These are phyloP conservation scores for Percopsis omiscomaycus DNA, from an alignment of 2,797 vertebrate genomes.

Conservation along the genomic window DNA sequence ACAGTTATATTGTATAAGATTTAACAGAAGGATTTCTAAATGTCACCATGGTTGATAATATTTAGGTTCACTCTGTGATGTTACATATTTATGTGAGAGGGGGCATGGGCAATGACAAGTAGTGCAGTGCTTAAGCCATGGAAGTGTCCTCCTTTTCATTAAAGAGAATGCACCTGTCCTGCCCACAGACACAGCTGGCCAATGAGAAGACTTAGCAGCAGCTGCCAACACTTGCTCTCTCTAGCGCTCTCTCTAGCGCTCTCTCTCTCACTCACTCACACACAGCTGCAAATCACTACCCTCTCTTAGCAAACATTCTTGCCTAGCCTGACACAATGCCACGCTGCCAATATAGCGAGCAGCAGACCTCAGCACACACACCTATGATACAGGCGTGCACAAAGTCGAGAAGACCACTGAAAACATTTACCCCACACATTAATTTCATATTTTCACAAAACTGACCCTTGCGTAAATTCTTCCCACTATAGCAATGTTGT, in stretches of 20 bases:
- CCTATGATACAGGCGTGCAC: background rate
- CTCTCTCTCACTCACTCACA: background rate
- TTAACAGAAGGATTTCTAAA: too few species aligned
- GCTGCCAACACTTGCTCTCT: slow-evolving; percentile 24
- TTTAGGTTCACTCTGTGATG: too few species aligned
- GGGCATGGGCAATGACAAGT: slow-evolving; percentile 3
- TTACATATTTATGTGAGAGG: too few species aligned
- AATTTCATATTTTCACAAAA: slow-evolving; percentile 35
- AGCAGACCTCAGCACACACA: slow-evolving; percentile 28
- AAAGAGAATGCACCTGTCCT: slow-evolving; percentile 58
- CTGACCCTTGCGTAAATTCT: slow-evolving; percentile 9
- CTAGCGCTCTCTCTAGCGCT: slow-evolving; percentile 17
- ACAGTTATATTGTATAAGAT: too few species aligned
- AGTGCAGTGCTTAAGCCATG: background rate
- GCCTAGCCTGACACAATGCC: slow-evolving; percentile 37
- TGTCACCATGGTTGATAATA: too few species aligned
- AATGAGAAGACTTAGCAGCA: slow-evolving; percentile 34
- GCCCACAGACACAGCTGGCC: slow-evolving; percentile 36
- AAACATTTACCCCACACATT: slow-evolving; percentile 21
- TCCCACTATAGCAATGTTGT: slow-evolving; percentile 24
- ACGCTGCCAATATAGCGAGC: slow-evolving; percentile 62
- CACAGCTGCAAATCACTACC: slow-evolving; percentile 58
- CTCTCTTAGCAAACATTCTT: slow-evolving; percentile 65
- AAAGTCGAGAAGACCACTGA: slow-evolving; percentile 18
- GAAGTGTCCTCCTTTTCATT: slow-evolving; percentile 28